Evolutionary conservation across 2,113 vertebrate genomes (phyloP).

Genomic region (Cinclus mexicanus): DNA sequence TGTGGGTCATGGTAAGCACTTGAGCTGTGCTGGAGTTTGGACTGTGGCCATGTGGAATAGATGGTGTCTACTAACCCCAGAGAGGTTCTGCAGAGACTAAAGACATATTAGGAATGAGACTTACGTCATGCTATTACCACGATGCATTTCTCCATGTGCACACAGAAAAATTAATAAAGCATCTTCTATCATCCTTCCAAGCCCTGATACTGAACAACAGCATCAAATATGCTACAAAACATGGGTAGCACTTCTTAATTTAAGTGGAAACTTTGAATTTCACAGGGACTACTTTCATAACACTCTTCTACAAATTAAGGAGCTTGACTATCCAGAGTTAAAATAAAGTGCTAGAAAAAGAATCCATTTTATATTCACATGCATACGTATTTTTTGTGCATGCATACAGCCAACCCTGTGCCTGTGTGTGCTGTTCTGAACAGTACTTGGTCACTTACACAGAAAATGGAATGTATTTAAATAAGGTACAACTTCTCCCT

Average conservation of each 20-base stretch:
- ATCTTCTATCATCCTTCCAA: background rate
- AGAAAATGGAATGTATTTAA: background rate
- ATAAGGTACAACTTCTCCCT: background rate
- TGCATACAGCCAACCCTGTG: background rate
- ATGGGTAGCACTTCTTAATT: background rate
- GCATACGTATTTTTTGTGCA: background rate
- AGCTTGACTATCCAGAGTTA: background rate
- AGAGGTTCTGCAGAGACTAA: background rate
- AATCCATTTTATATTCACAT: background rate
- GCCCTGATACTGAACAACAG: background rate
- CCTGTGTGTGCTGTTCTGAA: background rate
- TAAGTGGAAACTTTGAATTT: background rate
- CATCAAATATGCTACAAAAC: background rate
- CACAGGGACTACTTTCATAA: background rate
- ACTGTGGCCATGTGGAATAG: accelerated
- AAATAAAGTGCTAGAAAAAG: background rate
- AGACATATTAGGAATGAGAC: background rate
- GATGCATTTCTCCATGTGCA: background rate
- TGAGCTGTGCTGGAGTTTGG: background rate
- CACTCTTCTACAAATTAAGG: background rate
- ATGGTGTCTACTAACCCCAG: background rate
- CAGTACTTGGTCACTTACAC: background rate
- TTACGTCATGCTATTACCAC: background rate
- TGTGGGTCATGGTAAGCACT: accelerated
- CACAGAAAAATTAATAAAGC: background rate